Percentiles rank a stretch among this genome's conserved stretches.
These are phyloP conservation scores for Achlya flavicornis DNA, from an alignment of 2,888 invertebrate genomes.

Conservation along the genomic window DNA sequence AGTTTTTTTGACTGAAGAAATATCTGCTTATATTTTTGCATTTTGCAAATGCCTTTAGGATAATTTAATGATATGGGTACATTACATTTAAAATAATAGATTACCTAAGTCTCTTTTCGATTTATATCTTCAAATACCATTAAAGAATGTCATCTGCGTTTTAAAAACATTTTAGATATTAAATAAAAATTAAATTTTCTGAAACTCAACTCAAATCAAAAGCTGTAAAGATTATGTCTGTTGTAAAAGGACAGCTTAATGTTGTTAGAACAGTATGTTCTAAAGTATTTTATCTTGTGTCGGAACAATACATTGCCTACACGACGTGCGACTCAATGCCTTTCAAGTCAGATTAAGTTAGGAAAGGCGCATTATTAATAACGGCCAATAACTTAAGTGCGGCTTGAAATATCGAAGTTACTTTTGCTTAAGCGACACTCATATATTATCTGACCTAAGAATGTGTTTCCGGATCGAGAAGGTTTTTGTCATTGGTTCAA, in stretches of 20 bases:
- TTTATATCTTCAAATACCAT: neutral
- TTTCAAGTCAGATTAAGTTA: slow-evolving; percentile 82
- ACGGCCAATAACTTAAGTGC: slow-evolving; percentile 78
- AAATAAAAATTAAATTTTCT: neutral
- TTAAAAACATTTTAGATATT: neutral
- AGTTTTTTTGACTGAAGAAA: neutral
- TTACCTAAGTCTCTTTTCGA: too few species aligned
- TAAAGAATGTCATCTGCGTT: neutral
- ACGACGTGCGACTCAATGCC: slow-evolving; percentile 75
- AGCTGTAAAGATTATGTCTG: slow-evolving; percentile 27
- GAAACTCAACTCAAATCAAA: neutral
- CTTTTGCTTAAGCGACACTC: slow-evolving; percentile 80
- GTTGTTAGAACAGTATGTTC: slow-evolving; percentile 30
- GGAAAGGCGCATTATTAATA: slow-evolving; percentile 81
- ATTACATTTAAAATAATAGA: too few species aligned
- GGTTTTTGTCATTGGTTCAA: slow-evolving; percentile 65
- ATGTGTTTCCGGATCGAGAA: slow-evolving; percentile 78
- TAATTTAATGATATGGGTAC: too few species aligned
- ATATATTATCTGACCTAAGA: slow-evolving; percentile 77
- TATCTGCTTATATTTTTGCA: too few species aligned
- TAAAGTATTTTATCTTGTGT: slow-evolving; percentile 64
- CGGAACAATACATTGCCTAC: slow-evolving; percentile 72
- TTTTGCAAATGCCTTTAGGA: too few species aligned
- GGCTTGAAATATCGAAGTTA: slow-evolving; percentile 80
- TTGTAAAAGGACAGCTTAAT: slow-evolving; percentile 24